Percentiles rank a stretch among this genome's conserved stretches.
These are phyloP conservation scores for Pyrochroa serraticornis DNA, from an alignment of 2,888 invertebrate genomes.

Conservation along the genomic window DNA sequence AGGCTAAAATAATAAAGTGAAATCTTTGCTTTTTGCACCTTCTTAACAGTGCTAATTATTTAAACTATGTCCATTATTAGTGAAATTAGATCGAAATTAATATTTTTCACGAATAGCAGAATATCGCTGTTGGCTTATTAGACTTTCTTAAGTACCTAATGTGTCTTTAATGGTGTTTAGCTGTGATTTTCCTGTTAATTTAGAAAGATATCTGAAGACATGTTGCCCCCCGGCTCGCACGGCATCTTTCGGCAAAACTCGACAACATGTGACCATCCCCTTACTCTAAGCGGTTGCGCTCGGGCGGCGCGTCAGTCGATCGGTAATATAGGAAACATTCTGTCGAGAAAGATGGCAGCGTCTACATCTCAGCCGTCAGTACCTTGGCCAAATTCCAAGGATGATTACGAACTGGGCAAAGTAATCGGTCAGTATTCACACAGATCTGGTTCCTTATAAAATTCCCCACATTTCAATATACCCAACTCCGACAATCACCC, in stretches of 20 bases:
- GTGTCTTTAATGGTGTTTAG: too few relatives aligned
- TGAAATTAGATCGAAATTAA: neutral
- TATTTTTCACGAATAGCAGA: slow-evolving; percentile 8
- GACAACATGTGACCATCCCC: slow-evolving; percentile 58
- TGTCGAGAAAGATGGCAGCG: slow-evolving; percentile 68
- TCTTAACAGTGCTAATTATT: neutral
- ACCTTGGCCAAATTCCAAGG: slow-evolving; percentile 88
- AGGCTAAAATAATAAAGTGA: too few relatives aligned
- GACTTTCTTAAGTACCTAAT: too few relatives aligned
- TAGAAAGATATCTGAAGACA: slow-evolving; percentile 68
- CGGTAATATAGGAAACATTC: slow-evolving; percentile 61
- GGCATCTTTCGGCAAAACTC: slow-evolving; percentile 67
- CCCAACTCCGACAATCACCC: neutral
- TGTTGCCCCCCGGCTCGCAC: slow-evolving; percentile 66
- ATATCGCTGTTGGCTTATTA: slow-evolving; percentile 36
- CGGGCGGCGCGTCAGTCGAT: slow-evolving; percentile 57
- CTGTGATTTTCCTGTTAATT: slow-evolving; percentile 2
- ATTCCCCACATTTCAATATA: neutral
- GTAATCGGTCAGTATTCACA: slow-evolving; percentile 79
- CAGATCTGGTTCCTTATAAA: slow-evolving; percentile 28
- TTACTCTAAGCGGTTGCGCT: slow-evolving; percentile 54
- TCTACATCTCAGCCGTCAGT: slow-evolving; percentile 60
- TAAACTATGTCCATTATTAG: neutral
- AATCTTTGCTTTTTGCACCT: too few relatives aligned
- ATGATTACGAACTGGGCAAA: slow-evolving; percentile 91